Evolutionary conservation across 2,797 vertebrate species (phyloP), one percentile per base, ranked within the genome.

Genomic region (Melanogrammus aeglefinus): DNA sequence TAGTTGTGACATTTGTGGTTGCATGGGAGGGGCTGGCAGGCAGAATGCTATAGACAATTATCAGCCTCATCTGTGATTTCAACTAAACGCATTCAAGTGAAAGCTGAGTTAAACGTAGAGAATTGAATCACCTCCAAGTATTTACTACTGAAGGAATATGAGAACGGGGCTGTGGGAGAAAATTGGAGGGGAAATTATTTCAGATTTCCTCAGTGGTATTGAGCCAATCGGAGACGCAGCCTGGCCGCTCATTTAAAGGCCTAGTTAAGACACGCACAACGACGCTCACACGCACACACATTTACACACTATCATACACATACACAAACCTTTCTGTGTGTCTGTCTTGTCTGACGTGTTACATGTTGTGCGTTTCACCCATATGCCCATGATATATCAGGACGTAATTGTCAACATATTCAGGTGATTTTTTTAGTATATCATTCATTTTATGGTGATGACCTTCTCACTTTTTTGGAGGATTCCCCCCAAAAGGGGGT

Each of bases 101-200:
- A 69, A 12, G 63, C 24, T 27, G n/a, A n/a, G 63, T 69, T 69
- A 69, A 69, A 27, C 24, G 24, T 27, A 9, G 57, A 8, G 2
- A 63, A 69, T 27, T 10, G 63, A 69, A 69, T 27, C 63, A 27
- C n/a, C 63, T 27, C 63, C 63, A 69, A 24, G 63, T 69, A 69
- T 24, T 27, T 69, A 63, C 57, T 9, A 27, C 18, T 12, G 73
- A 39, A 31, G 39, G 29, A 81, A 31, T 35, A 63, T 39, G 66
- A 79, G 41, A 44, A 5, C 0, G 69, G 5, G 82, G 81, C 77
- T 77, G 79, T 84, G 86, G 85, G 82, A 75, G 76, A 82, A 84
- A 89, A 86, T 79, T 84, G 82, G 31, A 80, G 73, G 77, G 74
- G 85, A 84, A 85, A 86, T 86, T 5, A 87, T 84, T 83, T 81